Evolutionary conservation across 2,888 invertebrate species (phyloP).

Genomic region (Andrena camellia): DNA sequence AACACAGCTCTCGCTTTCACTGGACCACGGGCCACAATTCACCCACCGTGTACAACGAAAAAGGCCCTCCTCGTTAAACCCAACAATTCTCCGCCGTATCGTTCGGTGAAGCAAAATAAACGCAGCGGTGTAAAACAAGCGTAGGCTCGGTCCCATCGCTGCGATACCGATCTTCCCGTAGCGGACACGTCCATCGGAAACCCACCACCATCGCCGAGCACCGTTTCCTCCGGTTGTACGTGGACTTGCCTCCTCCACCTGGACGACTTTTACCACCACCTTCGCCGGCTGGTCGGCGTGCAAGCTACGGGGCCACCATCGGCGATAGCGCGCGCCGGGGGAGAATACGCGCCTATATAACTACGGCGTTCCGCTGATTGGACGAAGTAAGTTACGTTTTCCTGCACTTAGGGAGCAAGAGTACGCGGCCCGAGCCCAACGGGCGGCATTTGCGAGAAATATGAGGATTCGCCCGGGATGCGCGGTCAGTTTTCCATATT

Average conservation of each 20-base stretch:
- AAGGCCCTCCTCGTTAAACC: no score
- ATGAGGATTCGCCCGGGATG: conserved; percentile 84
- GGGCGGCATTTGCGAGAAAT: conserved; percentile 80
- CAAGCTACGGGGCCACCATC: conserved; percentile 49
- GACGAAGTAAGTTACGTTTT: conserved; percentile 83
- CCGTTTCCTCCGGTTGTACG: conserved; percentile 44
- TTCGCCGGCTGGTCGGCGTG: conserved; percentile 68
- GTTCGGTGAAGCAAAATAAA: no score
- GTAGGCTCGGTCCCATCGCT: conserved; percentile 49
- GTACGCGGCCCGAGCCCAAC: conserved; percentile 80
- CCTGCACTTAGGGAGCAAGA: conserved; percentile 81
- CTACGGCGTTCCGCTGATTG: conserved; percentile 84
- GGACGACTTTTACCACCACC: conserved; percentile 62
- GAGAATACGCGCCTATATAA: conserved; percentile 85
- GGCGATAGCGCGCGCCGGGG: conserved; percentile 69
- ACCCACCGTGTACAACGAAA: no score
- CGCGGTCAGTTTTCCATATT: conserved; percentile 81
- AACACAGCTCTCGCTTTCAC: no score
- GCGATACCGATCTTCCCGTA: conserved; percentile 44
- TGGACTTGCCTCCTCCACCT: conserved; percentile 59
- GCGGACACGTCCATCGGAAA: conserved; percentile 18
- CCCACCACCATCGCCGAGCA: conserved; percentile 45
- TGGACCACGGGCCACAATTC: no score
- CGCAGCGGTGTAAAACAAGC: not conserved
- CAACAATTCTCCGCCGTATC: not conserved